These are phyloP conservation scores for Aepyceros melampus DNA, from an alignment of 2,113 vertebrate species.

Conservation along the genomic window DNA sequence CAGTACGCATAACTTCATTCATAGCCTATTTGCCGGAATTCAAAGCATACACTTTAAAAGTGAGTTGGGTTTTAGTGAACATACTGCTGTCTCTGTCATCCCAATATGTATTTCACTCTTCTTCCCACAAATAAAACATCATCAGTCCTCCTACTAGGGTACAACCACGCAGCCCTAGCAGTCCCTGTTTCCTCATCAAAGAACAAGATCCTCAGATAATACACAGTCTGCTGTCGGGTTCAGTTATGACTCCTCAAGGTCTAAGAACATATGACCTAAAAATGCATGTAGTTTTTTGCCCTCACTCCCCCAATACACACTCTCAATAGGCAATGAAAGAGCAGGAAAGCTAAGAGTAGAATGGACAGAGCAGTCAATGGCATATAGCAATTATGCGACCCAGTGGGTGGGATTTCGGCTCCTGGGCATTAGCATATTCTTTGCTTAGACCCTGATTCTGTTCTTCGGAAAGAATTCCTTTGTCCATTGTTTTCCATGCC, in stretches of 20 bases:
- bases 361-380: background rate
- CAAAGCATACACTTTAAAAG: background rate
- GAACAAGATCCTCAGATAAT: background rate
- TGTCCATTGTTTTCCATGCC: background rate
- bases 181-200: background rate
- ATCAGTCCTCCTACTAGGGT: background rate
- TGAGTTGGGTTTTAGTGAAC: background rate
- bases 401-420: background rate
- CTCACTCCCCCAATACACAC: background rate
- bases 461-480: background rate
- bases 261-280: background rate
- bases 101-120: background rate
- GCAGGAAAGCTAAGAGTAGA: background rate
- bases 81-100: background rate
- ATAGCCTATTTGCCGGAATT: background rate
- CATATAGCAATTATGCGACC: background rate
- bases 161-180: background rate
- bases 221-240: background rate
- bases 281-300: background rate
- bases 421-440: background rate
- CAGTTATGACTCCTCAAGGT: background rate
- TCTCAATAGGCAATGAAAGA: background rate
- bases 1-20: background rate
- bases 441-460: background rate
- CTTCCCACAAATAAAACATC: background rate